phyloP scores from a whole-genome alignment of 1,140 invertebrate species.

The Drosophila tropicalis region DNA sequence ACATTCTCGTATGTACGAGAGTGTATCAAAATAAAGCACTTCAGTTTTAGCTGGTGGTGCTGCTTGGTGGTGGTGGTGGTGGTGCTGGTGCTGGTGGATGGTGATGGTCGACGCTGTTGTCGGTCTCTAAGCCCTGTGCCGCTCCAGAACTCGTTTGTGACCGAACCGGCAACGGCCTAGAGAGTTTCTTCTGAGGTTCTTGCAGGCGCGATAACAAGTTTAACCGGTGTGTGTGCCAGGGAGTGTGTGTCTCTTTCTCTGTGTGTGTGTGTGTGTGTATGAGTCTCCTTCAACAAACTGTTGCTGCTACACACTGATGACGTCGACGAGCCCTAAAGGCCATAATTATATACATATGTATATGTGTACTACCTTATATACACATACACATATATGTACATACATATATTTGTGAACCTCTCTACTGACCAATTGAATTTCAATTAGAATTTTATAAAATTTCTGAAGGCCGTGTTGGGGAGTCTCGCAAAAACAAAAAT shows the following conservation, averaged over 20 bases:
- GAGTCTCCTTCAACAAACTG: conserved; percentile 73
- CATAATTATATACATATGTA: conserved; percentile 45
- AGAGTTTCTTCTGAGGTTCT: conserved; percentile 57
- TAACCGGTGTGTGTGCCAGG: conserved; percentile 76
- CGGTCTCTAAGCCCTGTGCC: conserved; percentile 45
- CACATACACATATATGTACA: not conserved
- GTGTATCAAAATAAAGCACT: conserved; percentile 74
- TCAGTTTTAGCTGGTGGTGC: conserved; percentile 42
- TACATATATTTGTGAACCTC: conserved; percentile 2
- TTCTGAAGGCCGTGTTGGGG: conserved; percentile 58
- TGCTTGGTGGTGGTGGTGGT: conserved; percentile 26
- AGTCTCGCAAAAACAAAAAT: not conserved
- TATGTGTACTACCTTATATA: not conserved
- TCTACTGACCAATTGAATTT: conserved; percentile 49
- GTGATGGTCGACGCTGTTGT: conserved; percentile 34
- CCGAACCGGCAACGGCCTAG: conserved; percentile 44
- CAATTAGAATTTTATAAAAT: conserved; percentile 65
- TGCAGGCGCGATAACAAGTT: conserved; percentile 80
- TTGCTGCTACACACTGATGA: conserved; percentile 59
- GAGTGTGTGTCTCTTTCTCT: conserved; percentile 29
- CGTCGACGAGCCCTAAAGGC: conserved; percentile 47
- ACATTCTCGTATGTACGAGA: conserved; percentile 4
- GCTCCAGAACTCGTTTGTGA: conserved; percentile 74
- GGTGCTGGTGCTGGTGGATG: conserved; percentile 7
- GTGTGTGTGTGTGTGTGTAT: conserved; percentile 43